Percentiles rank a stretch among this genome's conserved stretches.
These are phyloP conservation scores for Neuroterus valhalla DNA, from an alignment of 1,140 invertebrate species.

Conservation along the genomic window DNA sequence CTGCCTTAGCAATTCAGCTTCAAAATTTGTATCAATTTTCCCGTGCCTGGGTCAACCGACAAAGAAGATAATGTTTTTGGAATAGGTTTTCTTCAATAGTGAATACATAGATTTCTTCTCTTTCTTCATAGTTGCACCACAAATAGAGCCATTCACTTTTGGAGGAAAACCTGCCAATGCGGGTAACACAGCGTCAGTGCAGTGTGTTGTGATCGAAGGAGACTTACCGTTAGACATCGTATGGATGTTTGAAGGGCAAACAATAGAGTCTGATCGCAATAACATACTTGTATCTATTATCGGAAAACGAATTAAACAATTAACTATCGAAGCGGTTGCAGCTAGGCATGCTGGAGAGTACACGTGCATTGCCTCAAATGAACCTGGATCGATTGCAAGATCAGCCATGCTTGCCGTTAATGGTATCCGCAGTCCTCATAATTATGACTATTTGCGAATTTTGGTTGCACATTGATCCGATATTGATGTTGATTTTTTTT, in stretches of 20 bases:
- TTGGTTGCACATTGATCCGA: too few species aligned
- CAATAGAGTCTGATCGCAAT: conserved; percentile 60
- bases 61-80: too few species aligned
- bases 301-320: conserved; percentile 76
- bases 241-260: conserved; percentile 78
- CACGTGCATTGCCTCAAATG: conserved; percentile 86
- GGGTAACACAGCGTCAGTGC: conserved; percentile 83
- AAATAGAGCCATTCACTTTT: conserved; percentile 82
- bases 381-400: conserved; percentile 81
- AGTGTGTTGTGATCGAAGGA: conserved; percentile 82
- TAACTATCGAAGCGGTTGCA: conserved; percentile 85
- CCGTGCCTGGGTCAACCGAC: too few species aligned
- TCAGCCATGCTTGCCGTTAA: conserved; percentile 84
- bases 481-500: too few species aligned
- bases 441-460: too few species aligned
- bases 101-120: too few species aligned
- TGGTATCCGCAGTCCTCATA: conserved; percentile 75
- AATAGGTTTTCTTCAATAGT: too few species aligned
- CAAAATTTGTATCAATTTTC: conserved; percentile 51
- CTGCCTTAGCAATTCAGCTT: conserved; percentile 81
- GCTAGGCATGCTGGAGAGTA: conserved; percentile 85
- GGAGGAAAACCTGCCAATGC: conserved; percentile 82
- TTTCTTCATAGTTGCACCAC: conserved; percentile 73
- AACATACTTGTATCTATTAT: conserved; percentile 72
- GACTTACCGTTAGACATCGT: conserved; percentile 81